Conservation (phyloP, 2,888 invertebrate genomes). For the Alviniconcha strummeri region DNA sequence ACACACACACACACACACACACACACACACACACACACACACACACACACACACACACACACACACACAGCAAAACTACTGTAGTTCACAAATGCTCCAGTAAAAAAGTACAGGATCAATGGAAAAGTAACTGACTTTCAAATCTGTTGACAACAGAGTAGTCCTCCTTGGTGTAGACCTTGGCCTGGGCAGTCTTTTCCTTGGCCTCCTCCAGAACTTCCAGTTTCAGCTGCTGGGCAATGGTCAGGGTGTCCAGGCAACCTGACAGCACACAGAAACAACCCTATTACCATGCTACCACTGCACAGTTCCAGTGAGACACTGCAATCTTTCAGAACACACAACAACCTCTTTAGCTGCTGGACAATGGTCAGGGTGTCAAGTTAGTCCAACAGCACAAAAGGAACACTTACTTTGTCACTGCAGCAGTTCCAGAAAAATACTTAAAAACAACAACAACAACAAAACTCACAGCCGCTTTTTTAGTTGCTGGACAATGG, state of each 20-base stretch:
- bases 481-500: no score
- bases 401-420: no score
- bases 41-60: neutral
- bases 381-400: no score
- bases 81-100: no score
- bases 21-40: neutral
- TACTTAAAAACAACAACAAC: no score
- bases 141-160: constrained; percentile 90
- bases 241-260: constrained; percentile 90
- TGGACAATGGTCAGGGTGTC: no score
- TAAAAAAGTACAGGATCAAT: neutral
- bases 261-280: constrained; percentile 47
- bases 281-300: no score
- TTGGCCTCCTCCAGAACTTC: constrained; percentile 70
- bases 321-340: no score
- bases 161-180: constrained; percentile 85
- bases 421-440: no score
- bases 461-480: no score
- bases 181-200: constrained; percentile 71
- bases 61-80: neutral
- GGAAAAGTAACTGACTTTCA: constrained; percentile 79
- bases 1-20: neutral
- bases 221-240: constrained; percentile 78
- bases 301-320: no score
- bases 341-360: no score